Conservation (phyloP, 2,888 invertebrate genomes). For the Ennomos quercinarius region DNA sequence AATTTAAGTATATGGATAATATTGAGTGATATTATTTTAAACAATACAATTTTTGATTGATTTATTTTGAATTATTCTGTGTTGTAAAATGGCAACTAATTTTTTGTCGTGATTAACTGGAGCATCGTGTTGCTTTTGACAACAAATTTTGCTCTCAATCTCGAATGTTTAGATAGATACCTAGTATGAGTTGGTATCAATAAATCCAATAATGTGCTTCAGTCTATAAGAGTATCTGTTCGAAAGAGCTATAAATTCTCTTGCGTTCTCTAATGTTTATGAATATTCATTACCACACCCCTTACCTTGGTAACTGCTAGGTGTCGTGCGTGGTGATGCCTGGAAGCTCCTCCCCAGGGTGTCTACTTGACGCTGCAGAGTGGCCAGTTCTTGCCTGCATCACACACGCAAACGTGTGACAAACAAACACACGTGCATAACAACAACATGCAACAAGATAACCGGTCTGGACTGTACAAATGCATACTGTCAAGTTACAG, state of each 20-base stretch:
- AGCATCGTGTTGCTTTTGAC: no score
- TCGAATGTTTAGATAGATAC: no score
- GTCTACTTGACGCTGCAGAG: constrained; percentile 92
- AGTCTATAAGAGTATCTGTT: no score
- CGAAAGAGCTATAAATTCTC: no score
- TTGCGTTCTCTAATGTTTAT: not conserved
- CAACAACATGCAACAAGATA: constrained; percentile 20
- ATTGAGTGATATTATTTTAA: not conserved
- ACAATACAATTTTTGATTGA: no score
- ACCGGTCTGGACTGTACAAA: constrained; percentile 6
- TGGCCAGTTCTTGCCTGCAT: constrained; percentile 90
- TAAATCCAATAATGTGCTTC: no score
- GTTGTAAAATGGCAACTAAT: no score
- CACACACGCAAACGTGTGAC: constrained; percentile 82
- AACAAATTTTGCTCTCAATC: no score
- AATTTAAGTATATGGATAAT: not conserved
- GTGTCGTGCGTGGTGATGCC: constrained; percentile 58
- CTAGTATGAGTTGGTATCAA: no score
- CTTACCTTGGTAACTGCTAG: constrained; percentile 76
- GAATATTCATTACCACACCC: not conserved
- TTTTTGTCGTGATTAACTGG: no score
- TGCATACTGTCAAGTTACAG: not conserved
- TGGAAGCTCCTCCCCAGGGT: constrained; percentile 83
- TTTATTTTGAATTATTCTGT: no score
- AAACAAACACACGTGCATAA: constrained; percentile 63